Evolutionary conservation across 2,113 vertebrate species (phyloP).

Genomic region (Suricata suricatta): DNA sequence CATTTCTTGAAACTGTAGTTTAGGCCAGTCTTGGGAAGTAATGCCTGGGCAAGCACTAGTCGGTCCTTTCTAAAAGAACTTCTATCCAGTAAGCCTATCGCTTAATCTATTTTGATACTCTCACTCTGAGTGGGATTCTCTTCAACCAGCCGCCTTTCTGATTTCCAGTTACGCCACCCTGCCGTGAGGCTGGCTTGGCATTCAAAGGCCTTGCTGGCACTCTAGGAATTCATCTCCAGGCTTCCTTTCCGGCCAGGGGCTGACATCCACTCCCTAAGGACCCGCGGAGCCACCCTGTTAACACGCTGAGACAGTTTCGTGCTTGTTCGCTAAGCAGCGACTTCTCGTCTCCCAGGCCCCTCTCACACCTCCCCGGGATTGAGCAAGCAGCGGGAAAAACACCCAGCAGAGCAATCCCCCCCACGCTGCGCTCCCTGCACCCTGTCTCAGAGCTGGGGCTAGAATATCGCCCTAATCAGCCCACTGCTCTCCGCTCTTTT

Average conservation of each 20-base stretch:
- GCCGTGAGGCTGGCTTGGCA: background rate
- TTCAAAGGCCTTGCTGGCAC: background rate
- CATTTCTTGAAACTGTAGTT: background rate
- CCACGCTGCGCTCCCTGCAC: background rate
- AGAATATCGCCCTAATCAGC: background rate
- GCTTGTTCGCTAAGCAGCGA: background rate
- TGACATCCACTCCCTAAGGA: background rate
- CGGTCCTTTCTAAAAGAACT: background rate
- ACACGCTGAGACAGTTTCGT: background rate
- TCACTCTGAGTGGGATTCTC: background rate
- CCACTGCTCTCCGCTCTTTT: fast-evolving
- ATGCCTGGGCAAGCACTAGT: background rate
- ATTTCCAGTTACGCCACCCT: background rate
- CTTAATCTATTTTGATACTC: background rate
- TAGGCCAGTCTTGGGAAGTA: background rate
- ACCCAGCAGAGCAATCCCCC: background rate
- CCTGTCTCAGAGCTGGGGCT: too few relatives aligned
- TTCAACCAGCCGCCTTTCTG: background rate
- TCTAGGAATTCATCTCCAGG: background rate
- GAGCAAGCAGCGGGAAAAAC: background rate
- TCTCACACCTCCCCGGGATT: background rate
- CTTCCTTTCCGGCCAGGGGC: background rate
- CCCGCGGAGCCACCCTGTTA: background rate
- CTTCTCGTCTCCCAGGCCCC: background rate
- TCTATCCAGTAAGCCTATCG: background rate